Evolutionary conservation across 53 echinoderm and acorn worm genomes (phyloP).

Genomic region (Temnopleurus reevesii): DNA sequence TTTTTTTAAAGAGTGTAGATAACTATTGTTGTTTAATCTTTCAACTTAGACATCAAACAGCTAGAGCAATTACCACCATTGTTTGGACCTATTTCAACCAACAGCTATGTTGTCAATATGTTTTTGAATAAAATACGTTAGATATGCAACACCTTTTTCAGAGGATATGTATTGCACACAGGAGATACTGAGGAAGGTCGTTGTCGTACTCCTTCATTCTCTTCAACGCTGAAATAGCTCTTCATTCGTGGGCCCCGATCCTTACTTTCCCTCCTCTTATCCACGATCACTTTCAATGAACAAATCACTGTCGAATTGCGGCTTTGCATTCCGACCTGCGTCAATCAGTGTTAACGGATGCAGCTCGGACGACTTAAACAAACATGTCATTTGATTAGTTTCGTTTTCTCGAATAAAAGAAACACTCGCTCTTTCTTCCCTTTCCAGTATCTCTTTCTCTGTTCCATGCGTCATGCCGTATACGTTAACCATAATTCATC

Average conservation of each 20-base stretch:
- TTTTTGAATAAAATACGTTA: too few species aligned
- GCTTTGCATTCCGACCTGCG: background rate
- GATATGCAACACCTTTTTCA: too few species aligned
- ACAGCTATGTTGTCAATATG: too few species aligned
- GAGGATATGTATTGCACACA: too few species aligned
- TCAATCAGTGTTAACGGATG: background rate
- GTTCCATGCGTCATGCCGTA: background rate
- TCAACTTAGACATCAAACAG: too few species aligned
- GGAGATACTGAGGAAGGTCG: too few species aligned
- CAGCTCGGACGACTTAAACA: background rate
- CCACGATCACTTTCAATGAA: background rate
- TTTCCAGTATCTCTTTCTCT: background rate
- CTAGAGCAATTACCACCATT: too few species aligned
- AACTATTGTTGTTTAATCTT: too few species aligned
- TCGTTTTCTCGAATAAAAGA: background rate
- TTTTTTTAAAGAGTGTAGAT: too few species aligned
- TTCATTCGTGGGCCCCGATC: background rate
- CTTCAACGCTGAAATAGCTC: background rate
- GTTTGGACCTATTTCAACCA: too few species aligned
- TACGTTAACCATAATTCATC: slow-evolving; percentile 21
- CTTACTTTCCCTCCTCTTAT: background rate
- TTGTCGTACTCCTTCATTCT: too few species aligned
- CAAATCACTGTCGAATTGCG: background rate
- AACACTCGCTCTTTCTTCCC: background rate
- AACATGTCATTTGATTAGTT: slow-evolving; percentile 19